Evolutionary conservation across 2,888 invertebrate species (phyloP), one percentile per base, ranked within the genome.

Genomic region (Dioctria linearis): DNA sequence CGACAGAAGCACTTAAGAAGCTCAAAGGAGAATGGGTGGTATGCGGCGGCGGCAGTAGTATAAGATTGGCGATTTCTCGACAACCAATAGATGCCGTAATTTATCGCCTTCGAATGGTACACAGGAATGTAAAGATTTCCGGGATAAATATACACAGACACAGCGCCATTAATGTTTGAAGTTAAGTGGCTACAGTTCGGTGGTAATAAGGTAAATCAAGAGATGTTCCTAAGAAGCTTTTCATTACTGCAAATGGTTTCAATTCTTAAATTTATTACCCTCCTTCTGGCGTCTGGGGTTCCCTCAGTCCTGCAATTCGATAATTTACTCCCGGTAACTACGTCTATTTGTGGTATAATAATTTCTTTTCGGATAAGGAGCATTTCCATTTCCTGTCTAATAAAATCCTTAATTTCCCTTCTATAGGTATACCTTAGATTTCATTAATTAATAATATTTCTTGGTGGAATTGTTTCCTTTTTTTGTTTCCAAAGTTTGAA

Each of bases 231-330:
- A 39, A 76, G 51, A 61, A 63, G 76, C 63, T 76, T 76, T 76
- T 76, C 63, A 76, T 76, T 76, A 63, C 63, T 63, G 61, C 76
- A 49, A 76, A 63, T 49, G 61, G 76, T 76, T 76, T 63, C 63
- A 76, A 76, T 76, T 63, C 63, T 63, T 61, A 76, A 76, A 76
- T 76, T 76, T 76, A 76, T 76, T 76, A 46, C 63, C 63, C n/a
- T 61, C 61, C 37, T 25, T 37, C 67, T 42, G 6, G 46, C n/a
- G 49, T 67, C 13, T 59, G 57, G 11, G 11, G 1, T 25, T 25
- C 9, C 57, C 73, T 37, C 59, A 42, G 57, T 73, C 73, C 57
- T 13, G 25, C 42, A 25, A 51, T 49, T 8, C 73, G 59, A 73
- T 54, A 73, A 69, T 69, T 69, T 69, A 42, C 73, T 73, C 42